These are phyloP conservation scores for Molorchus minor DNA, from an alignment of 2,888 invertebrate species.

Conservation along the genomic window DNA sequence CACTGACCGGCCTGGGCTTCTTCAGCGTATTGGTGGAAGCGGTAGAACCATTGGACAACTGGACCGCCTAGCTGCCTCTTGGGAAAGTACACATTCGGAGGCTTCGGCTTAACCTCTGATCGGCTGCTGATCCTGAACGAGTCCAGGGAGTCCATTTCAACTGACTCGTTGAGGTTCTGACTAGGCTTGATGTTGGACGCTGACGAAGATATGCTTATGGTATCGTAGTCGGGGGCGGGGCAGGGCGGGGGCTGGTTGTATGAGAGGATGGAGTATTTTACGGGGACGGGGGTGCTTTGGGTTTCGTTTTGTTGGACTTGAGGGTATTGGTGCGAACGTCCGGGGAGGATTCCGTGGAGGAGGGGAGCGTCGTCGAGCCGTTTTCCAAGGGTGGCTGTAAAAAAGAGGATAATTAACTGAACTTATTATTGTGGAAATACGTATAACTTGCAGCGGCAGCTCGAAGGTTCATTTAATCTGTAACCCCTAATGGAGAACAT, in stretches of 20 bases:
- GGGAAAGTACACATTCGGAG: constrained; percentile 76
- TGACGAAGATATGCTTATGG: constrained; percentile 59
- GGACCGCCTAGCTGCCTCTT: constrained; percentile 44
- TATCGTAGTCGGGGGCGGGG: constrained; percentile 68
- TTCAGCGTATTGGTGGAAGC: constrained; percentile 32
- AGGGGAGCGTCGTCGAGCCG: constrained; percentile 8
- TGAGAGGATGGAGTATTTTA: constrained; percentile 58
- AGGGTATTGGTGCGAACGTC: constrained; percentile 41
- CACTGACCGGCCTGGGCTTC: constrained; percentile 70
- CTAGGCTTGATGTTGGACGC: constrained; percentile 42
- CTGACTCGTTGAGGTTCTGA: constrained; percentile 64
- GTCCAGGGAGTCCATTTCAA: constrained; percentile 80
- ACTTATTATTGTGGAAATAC: too few species aligned
- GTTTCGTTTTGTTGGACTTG: constrained; percentile 49
- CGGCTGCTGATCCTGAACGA: constrained; percentile 77
- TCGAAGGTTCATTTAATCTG: too few species aligned
- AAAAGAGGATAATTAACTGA: too few species aligned
- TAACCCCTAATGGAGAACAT: too few species aligned
- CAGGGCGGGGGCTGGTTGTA: constrained; percentile 62
- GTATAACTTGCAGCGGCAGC: too few species aligned
- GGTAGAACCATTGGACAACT: constrained; percentile 50
- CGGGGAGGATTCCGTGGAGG: constrained; percentile 18
- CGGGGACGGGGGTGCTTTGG: constrained; percentile 60
- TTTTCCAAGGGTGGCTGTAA: constrained; percentile 44
- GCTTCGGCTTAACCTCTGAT: constrained; percentile 69